Evolutionary conservation across 1,140 invertebrate species (phyloP).

Genomic region (Globodera ellingtonae): DNA sequence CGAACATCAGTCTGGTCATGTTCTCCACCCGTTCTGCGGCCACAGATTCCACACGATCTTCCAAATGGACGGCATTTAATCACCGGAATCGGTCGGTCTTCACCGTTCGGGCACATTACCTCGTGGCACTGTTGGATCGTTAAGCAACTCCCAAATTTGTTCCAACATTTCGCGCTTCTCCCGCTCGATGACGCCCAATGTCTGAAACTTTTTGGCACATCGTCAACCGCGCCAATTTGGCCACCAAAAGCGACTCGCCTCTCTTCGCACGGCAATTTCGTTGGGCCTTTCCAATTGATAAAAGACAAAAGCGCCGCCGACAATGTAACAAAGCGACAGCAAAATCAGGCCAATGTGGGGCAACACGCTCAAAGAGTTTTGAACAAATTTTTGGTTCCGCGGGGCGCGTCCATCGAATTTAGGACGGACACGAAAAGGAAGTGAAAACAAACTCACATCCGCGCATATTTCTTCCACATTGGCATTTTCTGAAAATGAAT

Average conservation of each 20-base stretch:
- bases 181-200: conserved; percentile 39
- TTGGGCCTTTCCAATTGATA: conserved; percentile 52
- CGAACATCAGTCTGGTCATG: conserved; percentile 59
- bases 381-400: too few species aligned
- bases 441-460: conserved; percentile 25
- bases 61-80: neutral
- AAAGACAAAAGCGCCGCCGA: conserved; percentile 56
- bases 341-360: conserved; percentile 55
- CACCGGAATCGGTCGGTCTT: neutral
- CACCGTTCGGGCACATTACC: neutral
- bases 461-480: conserved; percentile 53
- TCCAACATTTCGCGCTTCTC: conserved; percentile 47
- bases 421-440: too few species aligned
- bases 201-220: neutral
- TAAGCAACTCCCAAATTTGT: conserved; percentile 43
- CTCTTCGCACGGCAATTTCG: conserved; percentile 44
- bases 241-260: conserved; percentile 4
- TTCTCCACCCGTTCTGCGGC: conserved; percentile 60
- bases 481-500: conserved; percentile 40
- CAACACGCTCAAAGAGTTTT: conserved; percentile 31
- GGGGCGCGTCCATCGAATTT: too few species aligned
- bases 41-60: conserved; percentile 25
- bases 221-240: too few species aligned
- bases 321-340: conserved; percentile 46
- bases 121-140: conserved; percentile 27